Evolutionary conservation across 2,888 invertebrate species (phyloP).

Genomic region (Mesorhabditis spiculigera): DNA sequence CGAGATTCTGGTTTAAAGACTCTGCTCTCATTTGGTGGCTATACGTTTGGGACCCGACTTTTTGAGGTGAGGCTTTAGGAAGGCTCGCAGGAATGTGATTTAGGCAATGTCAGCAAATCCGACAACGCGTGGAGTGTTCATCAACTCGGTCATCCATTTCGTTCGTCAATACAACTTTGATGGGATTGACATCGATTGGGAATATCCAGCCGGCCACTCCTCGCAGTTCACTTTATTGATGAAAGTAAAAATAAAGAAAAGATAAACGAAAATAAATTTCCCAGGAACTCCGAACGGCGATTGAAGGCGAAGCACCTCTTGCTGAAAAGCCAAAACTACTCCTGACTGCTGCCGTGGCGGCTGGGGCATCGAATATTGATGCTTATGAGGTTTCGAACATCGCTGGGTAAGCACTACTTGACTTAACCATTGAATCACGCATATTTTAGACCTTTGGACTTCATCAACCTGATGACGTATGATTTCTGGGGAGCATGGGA

Average conservation of each 20-base stretch:
- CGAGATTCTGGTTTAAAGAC: slow-evolving; percentile 85
- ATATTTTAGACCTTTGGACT: slow-evolving; percentile 31
- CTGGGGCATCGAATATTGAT: slow-evolving; percentile 81
- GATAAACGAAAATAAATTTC: not conserved
- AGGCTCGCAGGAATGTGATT: slow-evolving; percentile 12
- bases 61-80: slow-evolving; percentile 24
- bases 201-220: slow-evolving; percentile 63
- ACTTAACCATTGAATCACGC: not conserved
- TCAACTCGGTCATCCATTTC: slow-evolving; percentile 60
- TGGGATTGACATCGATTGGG: slow-evolving; percentile 59
- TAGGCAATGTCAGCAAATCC: slow-evolving; percentile 49
- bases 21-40: slow-evolving; percentile 88
- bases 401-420: slow-evolving; percentile 31
- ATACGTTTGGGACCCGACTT: slow-evolving; percentile 82
- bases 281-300: slow-evolving; percentile 51
- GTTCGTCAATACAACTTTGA: slow-evolving; percentile 58
- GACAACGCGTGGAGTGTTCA: slow-evolving; percentile 65
- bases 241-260: not conserved
- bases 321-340: slow-evolving; percentile 65
- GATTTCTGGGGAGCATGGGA: slow-evolving; percentile 48
- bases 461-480: slow-evolving; percentile 39
- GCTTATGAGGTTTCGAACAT: slow-evolving; percentile 73
- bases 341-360: slow-evolving; percentile 79
- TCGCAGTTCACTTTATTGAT: not conserved
- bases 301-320: slow-evolving; percentile 34